Evolutionary conservation across 2,888 invertebrate genomes (phyloP), one percentile per base, ranked within the genome.

Genomic region (Drosophila trichaetosa): DNA sequence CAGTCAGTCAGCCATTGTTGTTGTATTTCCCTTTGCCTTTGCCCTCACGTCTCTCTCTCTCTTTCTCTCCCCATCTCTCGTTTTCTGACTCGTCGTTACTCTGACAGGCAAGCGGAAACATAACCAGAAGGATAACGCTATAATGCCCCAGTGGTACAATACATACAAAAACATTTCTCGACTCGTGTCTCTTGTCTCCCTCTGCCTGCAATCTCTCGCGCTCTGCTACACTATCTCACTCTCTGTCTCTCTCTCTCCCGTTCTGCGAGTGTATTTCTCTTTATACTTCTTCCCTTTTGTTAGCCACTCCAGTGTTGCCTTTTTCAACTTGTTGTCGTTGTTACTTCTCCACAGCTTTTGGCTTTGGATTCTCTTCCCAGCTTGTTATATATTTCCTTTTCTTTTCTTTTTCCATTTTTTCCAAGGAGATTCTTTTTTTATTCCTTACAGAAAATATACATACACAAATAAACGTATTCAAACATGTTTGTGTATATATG

Each of bases 101-200:
- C 68, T 73, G 90, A 89, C 91, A 90, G 91, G 85, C 90, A 91
- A 89, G 91, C 92, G 92, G 92, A 92, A 92, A 91, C 92, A 91
- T 90, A 92, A 92, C 92, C 92, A 92, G 92, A 92, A 92, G 92
- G 92, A 92, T 92, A 92, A 92, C 92, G 92, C 91, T 92, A 91
- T 92, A 92, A 92, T 91, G 92, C 92, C 90, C 91, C 88, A 90
- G 92, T 91, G 92, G 75, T 92, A 89, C 79, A 90, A 82, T 76
- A 82, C 82, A 82, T 73, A 82, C 76, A 83, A 82, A 79, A 79
- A 77, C 90, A 87, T 89, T 89, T 77, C 80, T 87, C 88, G 73
- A 71, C 87, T 67, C 53, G 56, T 62, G 69, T 53, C 69, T 76
- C 42, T 57, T 61, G 52, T 65, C 69, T 54, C 61, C 29, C 71